phyloP scores from a whole-genome alignment of 2,797 vertebrate species.

The Platyrinchus mystaceus region DNA sequence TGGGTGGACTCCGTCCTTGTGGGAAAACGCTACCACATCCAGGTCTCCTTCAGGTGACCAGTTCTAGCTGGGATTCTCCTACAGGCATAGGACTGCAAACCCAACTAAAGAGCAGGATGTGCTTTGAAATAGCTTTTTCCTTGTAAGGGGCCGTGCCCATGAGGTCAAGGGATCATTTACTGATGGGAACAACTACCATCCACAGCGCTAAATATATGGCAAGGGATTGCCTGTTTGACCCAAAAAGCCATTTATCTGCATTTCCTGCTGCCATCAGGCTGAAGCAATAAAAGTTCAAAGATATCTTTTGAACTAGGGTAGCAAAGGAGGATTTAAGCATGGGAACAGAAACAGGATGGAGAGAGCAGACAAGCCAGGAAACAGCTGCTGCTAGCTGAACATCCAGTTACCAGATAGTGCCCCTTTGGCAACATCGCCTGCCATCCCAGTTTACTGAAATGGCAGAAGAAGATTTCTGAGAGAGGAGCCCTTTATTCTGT shows the following conservation, averaged over 20 bases:
- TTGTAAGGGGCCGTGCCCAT: neutral
- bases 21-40: neutral
- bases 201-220: neutral
- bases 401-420: neutral
- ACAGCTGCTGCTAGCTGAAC: constrained; percentile 55
- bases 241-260: constrained; percentile 16
- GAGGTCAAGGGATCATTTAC: neutral
- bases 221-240: constrained; percentile 24
- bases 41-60: neutral
- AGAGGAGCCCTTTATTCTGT: neutral
- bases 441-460: neutral
- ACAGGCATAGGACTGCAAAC: neutral
- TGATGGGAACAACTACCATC: neutral
- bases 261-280: constrained; percentile 62
- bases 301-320: constrained; percentile 47
- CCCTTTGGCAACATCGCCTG: neutral
- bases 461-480: neutral
- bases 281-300: constrained; percentile 66
- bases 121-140: neutral
- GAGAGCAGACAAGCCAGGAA: constrained; percentile 36
- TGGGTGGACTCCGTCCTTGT: neutral
- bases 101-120: neutral
- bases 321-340: constrained; percentile 34
- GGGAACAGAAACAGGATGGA: constrained; percentile 45
- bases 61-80: neutral